These are phyloP conservation scores for Muscina levida DNA, from an alignment of 2,888 invertebrate species.

Conservation along the genomic window DNA sequence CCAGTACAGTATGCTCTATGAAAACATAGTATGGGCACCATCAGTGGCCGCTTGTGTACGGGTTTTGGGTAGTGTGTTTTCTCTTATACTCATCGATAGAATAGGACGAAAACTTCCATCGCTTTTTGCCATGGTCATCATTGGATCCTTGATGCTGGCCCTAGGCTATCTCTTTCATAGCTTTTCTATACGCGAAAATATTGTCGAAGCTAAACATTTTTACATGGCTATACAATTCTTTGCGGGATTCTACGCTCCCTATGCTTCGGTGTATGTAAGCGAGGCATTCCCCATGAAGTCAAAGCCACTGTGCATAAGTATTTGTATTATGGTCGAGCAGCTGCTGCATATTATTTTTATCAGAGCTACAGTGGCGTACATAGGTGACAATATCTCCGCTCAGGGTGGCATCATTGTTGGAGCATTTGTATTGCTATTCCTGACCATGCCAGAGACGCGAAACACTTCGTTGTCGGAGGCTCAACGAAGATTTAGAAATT, in stretches of 20 bases:
- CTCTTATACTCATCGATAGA: constrained; percentile 68
- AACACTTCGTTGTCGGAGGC: constrained; percentile 41
- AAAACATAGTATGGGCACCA: constrained; percentile 64
- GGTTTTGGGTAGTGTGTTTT: constrained; percentile 66
- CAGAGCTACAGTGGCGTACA: not conserved
- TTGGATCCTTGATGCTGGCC: constrained; percentile 70
- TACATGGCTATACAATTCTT: constrained; percentile 72
- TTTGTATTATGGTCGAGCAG: constrained; percentile 72
- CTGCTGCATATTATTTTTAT: constrained; percentile 61
- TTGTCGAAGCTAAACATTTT: constrained; percentile 66
- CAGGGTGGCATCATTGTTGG: constrained; percentile 49
- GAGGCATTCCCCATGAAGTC: constrained; percentile 74
- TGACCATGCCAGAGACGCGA: constrained; percentile 53
- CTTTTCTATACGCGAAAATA: constrained; percentile 26
- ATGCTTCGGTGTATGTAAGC: constrained; percentile 71
- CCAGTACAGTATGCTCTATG: not conserved
- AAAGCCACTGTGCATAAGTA: constrained; percentile 70
- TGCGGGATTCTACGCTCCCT: constrained; percentile 71
- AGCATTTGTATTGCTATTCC: not conserved
- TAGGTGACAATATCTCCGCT: constrained; percentile 47
- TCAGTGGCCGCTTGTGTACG: constrained; percentile 69
- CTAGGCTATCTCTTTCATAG: constrained; percentile 67
- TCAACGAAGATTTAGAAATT: constrained; percentile 42
- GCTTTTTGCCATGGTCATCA: constrained; percentile 68
- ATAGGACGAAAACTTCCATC: constrained; percentile 70